Base-by-base conservation (phyloP, 2,888 invertebrate species). In the Crematogaster levior region DNA sequence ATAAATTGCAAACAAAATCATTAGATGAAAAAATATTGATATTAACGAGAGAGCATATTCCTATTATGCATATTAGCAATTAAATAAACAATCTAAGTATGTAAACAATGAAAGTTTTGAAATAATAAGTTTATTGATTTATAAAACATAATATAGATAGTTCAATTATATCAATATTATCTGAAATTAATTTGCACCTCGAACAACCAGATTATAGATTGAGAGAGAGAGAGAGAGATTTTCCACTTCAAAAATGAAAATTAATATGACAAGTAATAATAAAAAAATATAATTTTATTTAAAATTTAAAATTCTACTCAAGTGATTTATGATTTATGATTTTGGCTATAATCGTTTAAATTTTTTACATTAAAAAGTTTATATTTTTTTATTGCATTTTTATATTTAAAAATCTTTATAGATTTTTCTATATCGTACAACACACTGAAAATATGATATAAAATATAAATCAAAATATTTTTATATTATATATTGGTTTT, bases 391-490 rank as follows among this genome's bases (percentile, higher is more conserved):
- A 40, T 30, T 46, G 30, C 15, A 30, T 58, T 60, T 73, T 21
- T 58, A 58, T 18, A 9, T 56, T 40, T 6, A 72, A 27, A 58
- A 18, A 18, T 10, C 6, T 37, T 1, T 24, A 53, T 53, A 37
- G 27, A 70, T 70, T 53, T 7, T 37, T 53, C 10, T 40, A n/a
- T 18, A 37, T 34, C 43, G 6, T 1, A 27, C 24, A 40, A 63
- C 63, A 43, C 18, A 7, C 18, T 53, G 7, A 72, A 56, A 56
- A 37, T 24, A 24, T 56, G 4, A 73, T 60, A n/a, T 30, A 21
- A 43, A 73, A 60, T 30, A 60, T 27, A 40, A 56, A 72, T 72
- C 7, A 10, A 53, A 56, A 72, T 56, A 21, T 53, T 70, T 73
- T 15, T 46, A 6, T 21, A 21, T 46, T 73, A 27, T 30, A 46